Base-by-base conservation (phyloP, 1,140 invertebrate species). In the Marisa cornuarietis region DNA sequence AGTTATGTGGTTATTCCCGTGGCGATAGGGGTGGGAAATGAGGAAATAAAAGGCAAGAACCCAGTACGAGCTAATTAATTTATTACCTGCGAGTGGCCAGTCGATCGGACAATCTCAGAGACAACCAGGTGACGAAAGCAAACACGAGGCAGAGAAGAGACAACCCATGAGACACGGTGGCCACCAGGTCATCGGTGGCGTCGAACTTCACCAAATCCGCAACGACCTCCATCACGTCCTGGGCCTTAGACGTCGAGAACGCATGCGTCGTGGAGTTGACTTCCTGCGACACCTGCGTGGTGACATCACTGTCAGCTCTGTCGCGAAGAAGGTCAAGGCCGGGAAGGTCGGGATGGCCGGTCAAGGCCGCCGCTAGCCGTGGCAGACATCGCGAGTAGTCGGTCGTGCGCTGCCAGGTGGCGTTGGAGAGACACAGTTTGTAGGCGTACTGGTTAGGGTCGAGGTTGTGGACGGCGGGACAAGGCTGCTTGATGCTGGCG, bases 361-460 rank as follows among this genome's bases (percentile, higher is more conserved):
- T 31, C 65, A 68, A 24, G 65, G 65, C 11, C 22, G 14, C 22
- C 65, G 65, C 26, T 11, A n/a, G 2, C 3, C 6, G 65, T 1
- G 65, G 1, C 26, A 68, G 26, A 9, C 65, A 68, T 13, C 22
- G 65, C 13, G 65, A 24, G 65, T 68, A 68, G 65, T 68, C 26
- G 11, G 65, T 68, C 6, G n/a, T 11, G 13, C 22, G 13, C 6
- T 66, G 76, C 81, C 81, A 82, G 20, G 58, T 76, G 16, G 58
- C 77, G 62, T 82, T 54, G 9, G 20, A 18, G 7, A 63, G 62
- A 66, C 81, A 82, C 31, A 24, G 52, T 8, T 72, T 65, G 24
- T 18, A 54, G 66, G 77, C 81, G 58, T 71, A 79, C 52, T 79
- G 18, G 11, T 42, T 51, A 5, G 77, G 71, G 71, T 82, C 71